phyloP scores from a whole-genome alignment of 2,888 invertebrate genomes.

The Habroteleia sp. region DNA sequence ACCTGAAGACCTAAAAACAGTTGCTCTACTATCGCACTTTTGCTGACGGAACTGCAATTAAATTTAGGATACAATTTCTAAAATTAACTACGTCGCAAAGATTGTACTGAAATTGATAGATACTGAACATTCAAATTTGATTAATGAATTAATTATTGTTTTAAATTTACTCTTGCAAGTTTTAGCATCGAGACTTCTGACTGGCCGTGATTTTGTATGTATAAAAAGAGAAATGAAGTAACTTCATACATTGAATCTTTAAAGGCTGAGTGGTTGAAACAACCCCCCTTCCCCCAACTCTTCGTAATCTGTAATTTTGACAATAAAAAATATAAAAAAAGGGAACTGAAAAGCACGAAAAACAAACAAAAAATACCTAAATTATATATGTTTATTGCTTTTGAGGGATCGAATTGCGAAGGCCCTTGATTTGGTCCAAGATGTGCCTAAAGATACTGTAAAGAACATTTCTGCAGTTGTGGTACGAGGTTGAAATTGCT shows the following conservation, averaged over 20 bases:
- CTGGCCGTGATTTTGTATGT: too few relatives aligned
- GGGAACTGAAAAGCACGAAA: too few relatives aligned
- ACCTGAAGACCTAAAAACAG: conserved; percentile 40
- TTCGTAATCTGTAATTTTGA: conserved; percentile 49
- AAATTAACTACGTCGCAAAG: conserved; percentile 18
- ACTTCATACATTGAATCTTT: conserved; percentile 5
- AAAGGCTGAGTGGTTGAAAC: conserved; percentile 54
- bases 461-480: conserved; percentile 71
- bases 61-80: neutral
- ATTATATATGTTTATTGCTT: too few relatives aligned
- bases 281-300: conserved; percentile 62
- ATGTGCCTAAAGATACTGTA: conserved; percentile 80
- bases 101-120: conserved; percentile 11
- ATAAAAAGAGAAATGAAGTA: neutral
- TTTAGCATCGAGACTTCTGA: too few relatives aligned
- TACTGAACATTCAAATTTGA: neutral
- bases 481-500: conserved; percentile 71
- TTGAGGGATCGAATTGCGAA: conserved; percentile 60
- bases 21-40: conserved; percentile 8
- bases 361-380: conserved; percentile 48
- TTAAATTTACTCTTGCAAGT: too few relatives aligned
- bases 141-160: too few relatives aligned
- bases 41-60: conserved; percentile 5
- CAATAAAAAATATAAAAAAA: conserved; percentile 29
- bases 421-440: conserved; percentile 75